Percentiles rank a stretch among this genome's conserved stretches.
These are phyloP conservation scores for Sylvilagus bachmani DNA, from an alignment of 2,113 vertebrate species.

Conservation along the genomic window DNA sequence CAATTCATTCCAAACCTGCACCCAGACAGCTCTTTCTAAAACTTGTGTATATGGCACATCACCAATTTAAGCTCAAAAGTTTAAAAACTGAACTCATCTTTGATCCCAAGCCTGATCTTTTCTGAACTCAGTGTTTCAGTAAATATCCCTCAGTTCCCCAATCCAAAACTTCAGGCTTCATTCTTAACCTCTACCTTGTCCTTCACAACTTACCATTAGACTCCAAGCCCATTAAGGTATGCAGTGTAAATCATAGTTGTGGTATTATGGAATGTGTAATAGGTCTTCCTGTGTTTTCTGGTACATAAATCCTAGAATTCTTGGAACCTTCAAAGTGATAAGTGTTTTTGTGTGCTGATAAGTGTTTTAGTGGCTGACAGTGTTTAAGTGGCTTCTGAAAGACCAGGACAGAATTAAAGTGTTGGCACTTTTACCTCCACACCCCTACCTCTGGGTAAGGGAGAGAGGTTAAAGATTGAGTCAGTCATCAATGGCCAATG, in stretches of 20 bases:
- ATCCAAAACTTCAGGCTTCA: not conserved
- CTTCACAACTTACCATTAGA: slow-evolving; percentile 5
- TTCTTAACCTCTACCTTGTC: not conserved
- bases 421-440: too few relatives aligned
- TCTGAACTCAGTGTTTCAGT: slow-evolving; percentile 10
- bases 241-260: not conserved
- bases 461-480: too few relatives aligned
- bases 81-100: slow-evolving; percentile 20
- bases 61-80: not conserved
- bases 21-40: not conserved
- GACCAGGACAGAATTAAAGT: too few relatives aligned
- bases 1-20: not conserved
- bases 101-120: not conserved
- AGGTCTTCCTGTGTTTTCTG: too few relatives aligned
- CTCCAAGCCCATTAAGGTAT: not conserved
- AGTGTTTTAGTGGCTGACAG: too few relatives aligned
- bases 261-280: too few relatives aligned
- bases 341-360: too few relatives aligned
- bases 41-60: not conserved
- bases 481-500: too few relatives aligned
- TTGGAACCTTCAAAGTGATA: too few relatives aligned
- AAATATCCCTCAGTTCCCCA: not conserved
- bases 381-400: too few relatives aligned
- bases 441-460: too few relatives aligned
- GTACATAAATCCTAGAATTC: too few relatives aligned